Evolutionary conservation across 1,140 invertebrate species (phyloP).

Genomic region (Aricia agestis): DNA sequence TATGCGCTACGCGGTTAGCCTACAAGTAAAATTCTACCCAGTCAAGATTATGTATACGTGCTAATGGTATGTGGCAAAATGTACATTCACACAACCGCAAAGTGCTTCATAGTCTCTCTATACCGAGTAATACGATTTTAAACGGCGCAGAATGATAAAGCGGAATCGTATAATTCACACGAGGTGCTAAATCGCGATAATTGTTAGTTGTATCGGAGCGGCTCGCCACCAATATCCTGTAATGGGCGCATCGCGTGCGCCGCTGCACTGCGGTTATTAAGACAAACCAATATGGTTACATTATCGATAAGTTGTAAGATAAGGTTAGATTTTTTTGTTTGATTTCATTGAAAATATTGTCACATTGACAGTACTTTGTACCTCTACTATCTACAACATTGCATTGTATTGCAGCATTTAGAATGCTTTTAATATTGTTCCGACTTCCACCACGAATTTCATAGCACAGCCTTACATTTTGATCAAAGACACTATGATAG

Average conservation of each 20-base stretch:
- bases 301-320: background rate
- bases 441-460: no score
- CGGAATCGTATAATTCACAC: background rate
- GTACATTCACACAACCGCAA: background rate
- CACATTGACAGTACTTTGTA: no score
- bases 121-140: background rate
- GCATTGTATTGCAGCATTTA: no score
- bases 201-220: background rate
- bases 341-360: background rate
- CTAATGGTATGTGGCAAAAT: background rate
- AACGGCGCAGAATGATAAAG: background rate
- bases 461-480: no score
- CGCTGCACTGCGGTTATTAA: background rate
- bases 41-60: no score
- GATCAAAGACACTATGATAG: no score
- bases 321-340: background rate
- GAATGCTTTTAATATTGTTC: no score
- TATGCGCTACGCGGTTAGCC: no score
- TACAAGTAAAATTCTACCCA: no score
- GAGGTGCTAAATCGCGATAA: slow-evolving; percentile 11
- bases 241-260: slow-evolving; percentile 8
- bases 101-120: background rate
- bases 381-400: no score
- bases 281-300: background rate
- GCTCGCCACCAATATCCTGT: background rate